Evolutionary conservation across 2,888 invertebrate species (phyloP), one percentile per base, ranked within the genome.

Genomic region (Leucophenga maculata): DNA sequence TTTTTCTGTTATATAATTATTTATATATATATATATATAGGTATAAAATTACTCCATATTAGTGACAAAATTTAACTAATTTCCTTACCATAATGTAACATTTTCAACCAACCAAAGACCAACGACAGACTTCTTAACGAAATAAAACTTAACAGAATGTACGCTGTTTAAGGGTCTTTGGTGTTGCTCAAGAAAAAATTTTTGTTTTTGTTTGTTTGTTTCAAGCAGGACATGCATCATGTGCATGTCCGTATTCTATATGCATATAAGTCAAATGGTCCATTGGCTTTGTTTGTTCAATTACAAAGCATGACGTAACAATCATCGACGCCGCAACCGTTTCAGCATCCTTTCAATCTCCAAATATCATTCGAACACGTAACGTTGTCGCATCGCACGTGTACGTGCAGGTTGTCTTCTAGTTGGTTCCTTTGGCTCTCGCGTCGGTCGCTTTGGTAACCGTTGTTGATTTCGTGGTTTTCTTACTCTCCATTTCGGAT

Each of bases 281-380:
- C 39, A 39, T 39, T 11, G 39, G 39, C 11, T 3, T 39, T 9
- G 8, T 39, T 39, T 1, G 8, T 39, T 39, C 9, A 39, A 6
- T 6, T 39, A 39, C 1, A 11, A 39, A 39, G 9, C 3, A 39
- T n/a, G n/a, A n/a, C n/a, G n/a, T n/a, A n/a, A n/a, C n/a, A n/a
- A n/a, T n/a, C 13, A 50, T 50, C 13, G 48, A n/a, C n/a, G n/a
- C n/a, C n/a, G n/a, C 46, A 13, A n/a, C n/a, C 50, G 50, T 50
- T 11, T 8, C n/a, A 9, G 4, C 50, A 50, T 3, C 50, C 2
- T 16, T 8, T n/a, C 50, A 50, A n/a, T 8, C 6, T 2, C 50
- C 18, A 16, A 57, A 64, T 77, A 86, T 87, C 87, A 86, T 84
- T 86, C 82, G 20, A 81, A 86, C 18, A 85, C 84, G 68, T 82